These are phyloP conservation scores for Drosophila littoralis DNA, from an alignment of 1,140 invertebrate species.

Conservation along the genomic window DNA sequence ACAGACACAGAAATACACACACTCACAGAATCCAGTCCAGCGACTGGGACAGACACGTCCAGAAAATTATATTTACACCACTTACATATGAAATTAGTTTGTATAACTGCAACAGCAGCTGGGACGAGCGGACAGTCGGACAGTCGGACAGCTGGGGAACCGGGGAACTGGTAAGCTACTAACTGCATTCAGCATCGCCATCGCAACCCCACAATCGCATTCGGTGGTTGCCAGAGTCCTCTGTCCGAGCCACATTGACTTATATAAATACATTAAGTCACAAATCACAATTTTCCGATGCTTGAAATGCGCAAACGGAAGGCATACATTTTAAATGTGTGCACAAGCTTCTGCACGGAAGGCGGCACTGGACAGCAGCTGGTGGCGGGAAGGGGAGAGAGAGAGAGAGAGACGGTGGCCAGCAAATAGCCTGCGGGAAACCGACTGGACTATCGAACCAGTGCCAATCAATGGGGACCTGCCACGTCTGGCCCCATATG, in stretches of 20 bases:
- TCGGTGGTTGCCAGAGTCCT: conserved; percentile 5
- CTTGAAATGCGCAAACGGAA: conserved; percentile 83
- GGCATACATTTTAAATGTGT: conserved; percentile 77
- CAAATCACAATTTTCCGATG: conserved; percentile 82
- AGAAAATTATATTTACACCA: conserved; percentile 83
- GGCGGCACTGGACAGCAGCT: conserved; percentile 16
- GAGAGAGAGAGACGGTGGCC: conserved; percentile 22
- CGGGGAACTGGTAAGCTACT: conserved; percentile 15
- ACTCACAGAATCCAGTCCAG: background rate
- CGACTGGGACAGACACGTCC: conserved; percentile 40
- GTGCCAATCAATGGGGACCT: conserved; percentile 69
- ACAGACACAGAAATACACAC: background rate
- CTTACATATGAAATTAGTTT: conserved; percentile 83
- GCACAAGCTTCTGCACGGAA: conserved; percentile 22
- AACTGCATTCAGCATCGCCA: conserved; percentile 31
- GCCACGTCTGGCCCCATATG: conserved; percentile 19
- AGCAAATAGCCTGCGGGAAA: conserved; percentile 63
- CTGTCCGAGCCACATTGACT: conserved; percentile 49
- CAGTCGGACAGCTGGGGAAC: background rate
- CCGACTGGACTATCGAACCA: conserved; percentile 56
- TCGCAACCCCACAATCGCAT: conserved; percentile 23
- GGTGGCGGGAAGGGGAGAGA: background rate
- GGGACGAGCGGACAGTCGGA: conserved; percentile 13
- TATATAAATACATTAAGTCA: conserved; percentile 84
- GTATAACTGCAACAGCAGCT: conserved; percentile 62